Evolutionary conservation across 2,888 invertebrate species (phyloP), one percentile per base, ranked within the genome.

Genomic region (Dromius quadrimaculatus): DNA sequence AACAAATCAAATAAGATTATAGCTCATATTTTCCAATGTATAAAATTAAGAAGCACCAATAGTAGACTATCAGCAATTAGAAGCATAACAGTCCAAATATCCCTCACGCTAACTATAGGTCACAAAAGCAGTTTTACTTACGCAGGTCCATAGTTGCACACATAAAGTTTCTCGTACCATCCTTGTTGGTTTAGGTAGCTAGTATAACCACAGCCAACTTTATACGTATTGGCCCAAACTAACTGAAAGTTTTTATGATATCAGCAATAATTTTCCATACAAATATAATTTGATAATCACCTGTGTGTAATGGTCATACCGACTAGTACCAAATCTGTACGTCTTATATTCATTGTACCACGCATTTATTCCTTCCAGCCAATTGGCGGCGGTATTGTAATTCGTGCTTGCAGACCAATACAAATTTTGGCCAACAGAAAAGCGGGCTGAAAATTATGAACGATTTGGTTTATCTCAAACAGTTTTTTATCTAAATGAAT

Each of bases 81-180:
- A n/a, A n/a, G n/a, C n/a, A n/a, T n/a, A n/a, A n/a, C n/a, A n/a
- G n/a, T n/a, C n/a, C n/a, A n/a, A n/a, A n/a, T n/a, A n/a, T n/a
- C n/a, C n/a, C 45, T 71, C 43, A 22, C 13, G 8, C 22, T 59
- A 57, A 6, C 23, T 22, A 11, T 28, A 59, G 15, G 28, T 38
- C 62, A 3, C 6, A 45, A 22, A 68, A 20, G 64, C 23, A 41
- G 34, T 45, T 36, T 69, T 71, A 77, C 83, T 82, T 82, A 88
- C 88, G 90, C 90, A 8, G 93, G 92, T 65, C 92, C 93, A 78
- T 93, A 93, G 84, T 93, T 93, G 85, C 93, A 94, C 64, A 93
- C 91, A 82, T 92, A 66, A 15, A 93, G 71, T 92, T 86, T 81
- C 92, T 93, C 45, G 11, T 19, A 64, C 64, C 62, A 43, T 9